These are phyloP conservation scores for Oreonectes daqikongensis DNA, from an alignment of 2,797 vertebrate species.

Conservation along the genomic window DNA sequence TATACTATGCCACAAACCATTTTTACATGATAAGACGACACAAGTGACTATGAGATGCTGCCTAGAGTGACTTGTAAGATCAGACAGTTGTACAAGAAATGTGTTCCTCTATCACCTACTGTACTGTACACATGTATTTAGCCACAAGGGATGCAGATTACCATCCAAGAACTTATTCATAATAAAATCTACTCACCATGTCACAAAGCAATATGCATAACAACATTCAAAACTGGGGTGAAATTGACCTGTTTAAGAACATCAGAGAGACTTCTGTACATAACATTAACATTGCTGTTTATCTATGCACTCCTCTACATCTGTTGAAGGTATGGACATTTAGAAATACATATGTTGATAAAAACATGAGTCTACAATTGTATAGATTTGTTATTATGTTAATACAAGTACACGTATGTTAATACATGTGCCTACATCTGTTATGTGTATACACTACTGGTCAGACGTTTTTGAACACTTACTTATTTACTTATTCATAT, in stretches of 20 bases:
- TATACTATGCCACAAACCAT: background rate
- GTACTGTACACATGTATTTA: slow-evolving; percentile 13
- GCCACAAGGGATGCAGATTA: background rate
- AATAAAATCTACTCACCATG: background rate
- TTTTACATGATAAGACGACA: background rate
- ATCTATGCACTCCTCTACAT: too few species aligned
- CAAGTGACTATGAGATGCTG: background rate
- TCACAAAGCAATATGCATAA: background rate
- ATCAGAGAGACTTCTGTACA: too few species aligned
- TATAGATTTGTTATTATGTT: too few species aligned
- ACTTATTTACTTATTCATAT: too few species aligned
- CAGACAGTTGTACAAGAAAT: background rate
- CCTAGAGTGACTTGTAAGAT: slow-evolving; percentile 7
- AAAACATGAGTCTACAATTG: too few species aligned
- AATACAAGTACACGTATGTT: too few species aligned
- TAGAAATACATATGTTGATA: too few species aligned
- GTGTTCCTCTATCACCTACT: background rate
- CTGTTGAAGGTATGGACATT: too few species aligned
- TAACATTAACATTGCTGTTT: too few species aligned
- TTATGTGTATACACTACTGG: too few species aligned
- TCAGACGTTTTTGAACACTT: too few species aligned
- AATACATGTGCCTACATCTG: too few species aligned
- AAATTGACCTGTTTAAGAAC: background rate
- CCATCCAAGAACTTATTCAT: background rate
- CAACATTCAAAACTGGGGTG: background rate